Evolutionary conservation across 2,797 vertebrate species (phyloP), one percentile per base, ranked within the genome.

Genomic region (Taeniopygia guttata): DNA sequence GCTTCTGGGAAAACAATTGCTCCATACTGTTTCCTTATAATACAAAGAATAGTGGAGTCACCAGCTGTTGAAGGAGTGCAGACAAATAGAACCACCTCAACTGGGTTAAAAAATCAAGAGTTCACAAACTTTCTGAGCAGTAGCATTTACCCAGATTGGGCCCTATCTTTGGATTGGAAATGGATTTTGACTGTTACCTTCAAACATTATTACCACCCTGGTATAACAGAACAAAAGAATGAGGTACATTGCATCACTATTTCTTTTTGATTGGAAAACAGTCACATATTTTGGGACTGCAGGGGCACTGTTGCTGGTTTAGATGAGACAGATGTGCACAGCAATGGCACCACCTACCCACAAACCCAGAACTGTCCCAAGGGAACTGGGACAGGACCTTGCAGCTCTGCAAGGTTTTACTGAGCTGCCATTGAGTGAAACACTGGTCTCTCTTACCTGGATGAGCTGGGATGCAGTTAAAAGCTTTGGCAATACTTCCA

Each of bases 131-230:
- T 70, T 49, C 49, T 63, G 43, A 58, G 27, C 58, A 69, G 42
- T 23, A 80, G 11, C 11, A 16, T 74, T 76, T 76, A 59, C 21
- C 25, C 16, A 66, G 5, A 4, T 38, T 1, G 1, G 4, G 12
- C 66, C 42, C 36, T 69, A 34, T 52, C 4, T 46, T 85, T 58
- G 40, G 67, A 56, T 2, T 70, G 9, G 30, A 74, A 74, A 32
- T 8, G 23, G n/a, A 32, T 83, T 83, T 84, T 80, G 16, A 16
- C 36, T 25, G 6, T 45, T 82, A 40, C 21, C 40, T 91, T 59
- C 40, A 59, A 82, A 70, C 0, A 0, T 36, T 26, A 18, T 15
- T 48, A 26, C 19, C 10, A 29, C 5, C 9, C 25, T 12, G 7
- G 40, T 40, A 20, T 6, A 42, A 38, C 11, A 46, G 43, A 73